Conservation (phyloP, 1,140 invertebrate species). For the Drosophila biarmipes region DNA sequence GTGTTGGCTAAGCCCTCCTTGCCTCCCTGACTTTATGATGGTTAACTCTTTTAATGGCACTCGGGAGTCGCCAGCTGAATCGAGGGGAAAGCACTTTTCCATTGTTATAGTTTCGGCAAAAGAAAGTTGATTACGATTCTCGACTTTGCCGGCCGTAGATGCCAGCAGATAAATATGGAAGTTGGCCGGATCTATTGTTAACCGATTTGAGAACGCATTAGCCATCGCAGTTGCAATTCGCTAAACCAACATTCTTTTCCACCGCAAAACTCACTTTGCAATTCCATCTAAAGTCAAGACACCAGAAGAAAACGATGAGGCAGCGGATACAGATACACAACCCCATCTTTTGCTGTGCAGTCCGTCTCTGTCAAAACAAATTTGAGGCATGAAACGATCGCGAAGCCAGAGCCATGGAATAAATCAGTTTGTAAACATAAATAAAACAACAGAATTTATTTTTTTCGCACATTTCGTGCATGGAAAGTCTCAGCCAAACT, state of each 20-base stretch:
- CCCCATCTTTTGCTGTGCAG: not conserved
- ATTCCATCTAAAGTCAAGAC: conserved; percentile 7
- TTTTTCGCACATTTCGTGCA: conserved; percentile 61
- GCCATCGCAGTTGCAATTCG: conserved; percentile 20
- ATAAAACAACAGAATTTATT: conserved; percentile 64
- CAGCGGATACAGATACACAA: not conserved
- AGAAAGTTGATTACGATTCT: conserved; percentile 54
- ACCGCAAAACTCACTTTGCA: conserved; percentile 10
- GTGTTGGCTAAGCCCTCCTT: not conserved
- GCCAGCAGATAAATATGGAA: conserved; percentile 45
- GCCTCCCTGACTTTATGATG: conserved; percentile 44
- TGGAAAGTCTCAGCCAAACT: conserved; percentile 42
- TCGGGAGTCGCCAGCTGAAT: not conserved
- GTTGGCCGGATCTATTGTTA: conserved; percentile 33
- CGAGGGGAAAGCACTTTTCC: conserved; percentile 40
- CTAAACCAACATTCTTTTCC: conserved; percentile 15
- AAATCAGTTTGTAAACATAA: conserved; percentile 78
- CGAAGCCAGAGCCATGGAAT: conserved; percentile 36
- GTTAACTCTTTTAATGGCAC: conserved; percentile 57
- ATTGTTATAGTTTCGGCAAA: conserved; percentile 40
- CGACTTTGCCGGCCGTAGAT: conserved; percentile 14
- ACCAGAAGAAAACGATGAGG: conserved; percentile 8
- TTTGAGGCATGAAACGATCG: conserved; percentile 54
- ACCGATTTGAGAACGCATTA: conserved; percentile 51
- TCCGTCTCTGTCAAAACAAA: conserved; percentile 69